These are phyloP conservation scores for Eulemur rubriventer DNA, from an alignment of 2,797 vertebrate species.

Conservation along the genomic window DNA sequence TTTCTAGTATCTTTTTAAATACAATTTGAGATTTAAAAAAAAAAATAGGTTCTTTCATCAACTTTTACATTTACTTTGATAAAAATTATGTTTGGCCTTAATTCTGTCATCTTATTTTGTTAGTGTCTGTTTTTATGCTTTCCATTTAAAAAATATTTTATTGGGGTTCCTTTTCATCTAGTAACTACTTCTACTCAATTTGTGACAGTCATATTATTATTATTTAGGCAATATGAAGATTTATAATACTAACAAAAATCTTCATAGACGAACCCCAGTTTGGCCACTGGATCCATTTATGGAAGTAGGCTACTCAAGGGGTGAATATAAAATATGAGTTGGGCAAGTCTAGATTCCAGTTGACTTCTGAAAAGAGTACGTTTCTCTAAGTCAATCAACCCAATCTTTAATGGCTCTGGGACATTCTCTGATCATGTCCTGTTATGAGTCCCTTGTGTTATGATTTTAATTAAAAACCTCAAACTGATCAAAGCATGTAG, in stretches of 20 bases:
- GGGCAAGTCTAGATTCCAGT: not conserved
- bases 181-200: not conserved
- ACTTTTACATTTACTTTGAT: constrained; percentile 37
- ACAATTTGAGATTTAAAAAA: not conserved
- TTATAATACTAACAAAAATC: not conserved
- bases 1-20: not conserved
- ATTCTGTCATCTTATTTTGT: not conserved
- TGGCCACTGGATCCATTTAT: not conserved
- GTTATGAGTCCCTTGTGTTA: not conserved
- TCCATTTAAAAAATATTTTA: not conserved
- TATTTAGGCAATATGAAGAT: not conserved
- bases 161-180: not conserved
- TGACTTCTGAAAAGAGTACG: not conserved
- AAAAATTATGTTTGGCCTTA: not conserved
- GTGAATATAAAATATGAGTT: not conserved
- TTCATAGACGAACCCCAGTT: not conserved
- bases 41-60: not conserved
- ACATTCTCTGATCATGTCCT: not conserved
- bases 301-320: not conserved
- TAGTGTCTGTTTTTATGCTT: not conserved
- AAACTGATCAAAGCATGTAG: not conserved
- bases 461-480: not conserved
- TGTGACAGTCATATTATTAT: not conserved
- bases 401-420: not conserved
- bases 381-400: not conserved